Evolutionary conservation across 2,113 vertebrate genomes (phyloP).

Genomic region (Campylomormyrus numenius): DNA sequence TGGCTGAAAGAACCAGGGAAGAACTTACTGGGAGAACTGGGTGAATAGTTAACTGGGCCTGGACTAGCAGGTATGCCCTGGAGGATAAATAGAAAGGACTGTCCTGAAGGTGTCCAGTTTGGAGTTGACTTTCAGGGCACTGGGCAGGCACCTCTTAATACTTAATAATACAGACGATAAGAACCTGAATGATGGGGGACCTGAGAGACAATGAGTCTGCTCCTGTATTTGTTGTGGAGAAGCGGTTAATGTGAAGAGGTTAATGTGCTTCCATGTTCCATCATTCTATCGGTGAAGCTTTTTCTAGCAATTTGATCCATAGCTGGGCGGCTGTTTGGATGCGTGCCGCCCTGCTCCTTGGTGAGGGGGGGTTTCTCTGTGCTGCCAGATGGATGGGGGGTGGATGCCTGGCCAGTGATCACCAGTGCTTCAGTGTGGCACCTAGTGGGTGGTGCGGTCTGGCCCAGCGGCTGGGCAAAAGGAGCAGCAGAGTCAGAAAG

Average conservation of each 20-base stretch:
- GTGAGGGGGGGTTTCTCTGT: background rate
- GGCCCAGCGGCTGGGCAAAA: background rate
- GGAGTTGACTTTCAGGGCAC: background rate
- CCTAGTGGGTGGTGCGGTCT: background rate
- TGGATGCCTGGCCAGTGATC: background rate
- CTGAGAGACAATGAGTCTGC: background rate
- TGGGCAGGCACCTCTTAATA: background rate
- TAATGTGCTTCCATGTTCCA: background rate
- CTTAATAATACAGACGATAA: background rate
- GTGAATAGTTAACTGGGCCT: slow-evolving; percentile 31
- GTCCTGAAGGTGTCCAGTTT: background rate
- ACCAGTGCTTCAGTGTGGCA: background rate
- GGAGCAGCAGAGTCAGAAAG: background rate
- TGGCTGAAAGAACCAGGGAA: slow-evolving; percentile 23
- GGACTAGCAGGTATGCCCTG: background rate
- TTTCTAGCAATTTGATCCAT: background rate
- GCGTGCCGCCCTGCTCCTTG: background rate
- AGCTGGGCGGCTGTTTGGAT: background rate
- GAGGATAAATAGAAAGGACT: background rate
- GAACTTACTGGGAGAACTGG: slow-evolving; percentile 14
- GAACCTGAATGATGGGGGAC: background rate
- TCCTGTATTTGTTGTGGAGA: background rate
- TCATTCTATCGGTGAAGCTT: background rate
- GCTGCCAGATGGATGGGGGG: background rate
- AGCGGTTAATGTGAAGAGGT: background rate